Base-by-base conservation (phyloP, 2,888 invertebrate species). In the Pterostichus niger region DNA sequence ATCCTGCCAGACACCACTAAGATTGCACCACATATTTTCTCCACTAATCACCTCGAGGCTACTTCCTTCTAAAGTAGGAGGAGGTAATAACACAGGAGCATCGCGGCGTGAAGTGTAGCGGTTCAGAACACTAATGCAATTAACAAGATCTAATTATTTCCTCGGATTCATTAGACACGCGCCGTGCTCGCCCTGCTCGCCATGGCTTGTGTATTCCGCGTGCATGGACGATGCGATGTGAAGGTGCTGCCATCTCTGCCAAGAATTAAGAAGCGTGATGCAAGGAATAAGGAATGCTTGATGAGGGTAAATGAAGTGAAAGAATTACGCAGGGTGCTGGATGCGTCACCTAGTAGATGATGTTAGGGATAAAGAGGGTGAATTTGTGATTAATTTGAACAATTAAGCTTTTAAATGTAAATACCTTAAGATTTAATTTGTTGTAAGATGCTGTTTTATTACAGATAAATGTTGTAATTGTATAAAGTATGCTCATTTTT, bases 121-220 rank as follows among this genome's bases (percentile, higher is more conserved):
- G 59, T 59, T 59, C 59, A 59, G 17, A 31, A 59, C 59, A 59
- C 59, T 17, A 59, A 59, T 24, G 31, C 59, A 59, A 59, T 59
- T 59, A 59, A 59, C 59, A 31, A 31, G 59, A 17, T 59, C 59
- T 59, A 59, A 59, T 59, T 59, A 59, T 59, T 59, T 59, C 31
- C 17, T 17, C 59, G 59, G 59, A 59, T 59, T 59, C 59, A 59
- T 59, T 59, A 59, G 59, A 59, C 9, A 59, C 59, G 59, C 17
- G 7, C 4, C 52, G 59, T 15, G 59, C n/a, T 59, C 2, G 59
- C 59, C 10, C 17, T 13, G 11, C 54, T 13, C 17, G 10, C 9
- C 9, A 1, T 11, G 54, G 11, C 49, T 49, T n/a, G 49, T 49
- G 49, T 49, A 49, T 49, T 49, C 49, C 49, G 49, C 49, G 49